A percentile compares a stretch with the other conserved stretches of the same genome.
phyloP scores from a whole-genome alignment of 2,113 vertebrate species.

The Dasypus novemcinctus region DNA sequence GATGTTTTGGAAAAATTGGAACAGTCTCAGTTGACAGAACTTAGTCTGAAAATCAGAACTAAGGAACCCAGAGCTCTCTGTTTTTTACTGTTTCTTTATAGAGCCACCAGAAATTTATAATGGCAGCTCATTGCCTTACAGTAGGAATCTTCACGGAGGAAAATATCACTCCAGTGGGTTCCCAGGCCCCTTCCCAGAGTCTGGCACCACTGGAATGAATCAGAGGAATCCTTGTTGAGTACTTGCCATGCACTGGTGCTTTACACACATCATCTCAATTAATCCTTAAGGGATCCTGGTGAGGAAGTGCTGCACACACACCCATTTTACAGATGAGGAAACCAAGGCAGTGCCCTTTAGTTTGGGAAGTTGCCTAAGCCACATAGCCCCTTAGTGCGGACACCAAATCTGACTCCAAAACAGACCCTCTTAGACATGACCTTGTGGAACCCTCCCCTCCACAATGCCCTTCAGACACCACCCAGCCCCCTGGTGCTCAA shows the following conservation, averaged over 20 bases:
- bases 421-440: accelerated
- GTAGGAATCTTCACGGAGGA: not conserved
- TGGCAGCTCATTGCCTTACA: constrained; percentile 49
- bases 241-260: not conserved
- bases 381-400: not conserved
- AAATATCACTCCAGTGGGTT: not conserved
- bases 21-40: constrained; percentile 73
- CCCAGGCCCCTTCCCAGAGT: not conserved
- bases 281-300: not conserved
- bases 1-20: constrained; percentile 74
- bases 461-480: not conserved
- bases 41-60: constrained; percentile 70
- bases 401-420: not conserved
- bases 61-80: constrained; percentile 64
- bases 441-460: not conserved
- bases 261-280: not conserved
- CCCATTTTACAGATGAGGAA: not conserved
- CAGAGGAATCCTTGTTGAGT: not conserved
- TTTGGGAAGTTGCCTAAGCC: not conserved
- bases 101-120: constrained; percentile 47
- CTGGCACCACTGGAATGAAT: not conserved
- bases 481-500: not conserved
- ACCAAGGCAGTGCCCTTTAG: not conserved
- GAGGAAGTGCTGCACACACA: not conserved
- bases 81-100: constrained; percentile 42